Evolutionary conservation across 2,888 invertebrate species (phyloP).

Genomic region (Axea sp.): DNA sequence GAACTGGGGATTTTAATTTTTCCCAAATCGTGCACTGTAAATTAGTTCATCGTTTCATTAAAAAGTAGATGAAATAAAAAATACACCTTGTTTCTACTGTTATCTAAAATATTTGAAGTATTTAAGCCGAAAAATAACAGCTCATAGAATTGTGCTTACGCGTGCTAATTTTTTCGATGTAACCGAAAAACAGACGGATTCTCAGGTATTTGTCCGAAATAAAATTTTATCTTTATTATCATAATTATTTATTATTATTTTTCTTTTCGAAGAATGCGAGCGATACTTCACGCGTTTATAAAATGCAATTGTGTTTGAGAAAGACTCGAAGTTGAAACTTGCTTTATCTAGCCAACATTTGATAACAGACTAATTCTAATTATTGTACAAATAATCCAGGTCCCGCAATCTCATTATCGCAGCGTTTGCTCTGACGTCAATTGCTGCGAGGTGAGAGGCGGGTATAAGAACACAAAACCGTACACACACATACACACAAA

Average conservation of each 20-base stretch:
- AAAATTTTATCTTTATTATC: too few relatives aligned
- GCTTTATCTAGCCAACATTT: constrained; percentile 44
- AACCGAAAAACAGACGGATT: too few relatives aligned
- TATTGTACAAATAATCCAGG: constrained; percentile 58
- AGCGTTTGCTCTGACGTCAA: constrained; percentile 54
- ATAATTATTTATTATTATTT: constrained; percentile 6
- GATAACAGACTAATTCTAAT: constrained; percentile 49
- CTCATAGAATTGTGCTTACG: too few relatives aligned
- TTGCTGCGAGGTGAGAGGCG: constrained; percentile 44
- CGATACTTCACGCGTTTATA: constrained; percentile 4
- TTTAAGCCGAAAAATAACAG: too few relatives aligned
- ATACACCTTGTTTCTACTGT: too few relatives aligned
- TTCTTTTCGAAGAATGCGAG: background rate
- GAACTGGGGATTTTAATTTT: too few relatives aligned
- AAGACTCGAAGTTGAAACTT: constrained; percentile 34
- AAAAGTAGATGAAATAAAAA: too few relatives aligned
- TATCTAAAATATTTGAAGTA: too few relatives aligned
- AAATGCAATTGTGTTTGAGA: constrained; percentile 29
- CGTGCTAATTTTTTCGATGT: too few relatives aligned
- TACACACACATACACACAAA: constrained; percentile 2
- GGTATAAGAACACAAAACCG: constrained; percentile 42
- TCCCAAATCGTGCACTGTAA: too few relatives aligned
- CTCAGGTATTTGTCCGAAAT: too few relatives aligned
- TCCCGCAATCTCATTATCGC: constrained; percentile 55
- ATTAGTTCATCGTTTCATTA: too few relatives aligned